Evolutionary conservation across 2,797 vertebrate species (phyloP).

Genomic region (Aplochiton taeniatus): DNA sequence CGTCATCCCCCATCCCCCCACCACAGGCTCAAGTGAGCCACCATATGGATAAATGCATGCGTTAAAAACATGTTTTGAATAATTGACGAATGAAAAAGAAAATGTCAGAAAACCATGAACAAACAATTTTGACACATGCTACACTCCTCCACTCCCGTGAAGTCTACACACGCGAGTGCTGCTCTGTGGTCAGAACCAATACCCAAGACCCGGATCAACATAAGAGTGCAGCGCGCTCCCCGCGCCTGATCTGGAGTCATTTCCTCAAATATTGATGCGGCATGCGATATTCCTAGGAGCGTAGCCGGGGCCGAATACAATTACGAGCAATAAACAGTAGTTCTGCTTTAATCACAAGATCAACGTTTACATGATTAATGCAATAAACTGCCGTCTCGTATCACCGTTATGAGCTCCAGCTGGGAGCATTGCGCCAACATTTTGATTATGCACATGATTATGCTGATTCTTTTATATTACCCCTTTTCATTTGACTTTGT

Average conservation of each 20-base stretch:
- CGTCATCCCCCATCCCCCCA: neutral
- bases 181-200: constrained; percentile 61
- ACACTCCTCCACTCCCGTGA: constrained; percentile 45
- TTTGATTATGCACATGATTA: constrained; percentile 70
- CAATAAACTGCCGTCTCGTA: constrained; percentile 69
- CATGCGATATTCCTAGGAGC: constrained; percentile 63
- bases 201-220: constrained; percentile 51
- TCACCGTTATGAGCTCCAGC: constrained; percentile 63
- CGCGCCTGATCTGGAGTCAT: constrained; percentile 60
- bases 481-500: constrained; percentile 66
- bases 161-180: constrained; percentile 34
- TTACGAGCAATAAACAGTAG: constrained; percentile 75
- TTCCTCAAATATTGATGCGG: constrained; percentile 71
- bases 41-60: neutral
- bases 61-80: too few species aligned
- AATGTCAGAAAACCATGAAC: constrained; percentile 22
- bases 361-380: constrained; percentile 75
- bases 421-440: constrained; percentile 51
- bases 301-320: constrained; percentile 68
- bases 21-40: neutral
- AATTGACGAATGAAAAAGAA: constrained; percentile 41
- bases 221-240: constrained; percentile 44
- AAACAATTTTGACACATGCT: constrained; percentile 51
- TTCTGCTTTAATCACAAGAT: constrained; percentile 74
- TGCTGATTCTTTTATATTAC: constrained; percentile 60